Conservation (phyloP, 2,797 vertebrate species). For the Odontamblyopus rebecca region DNA sequence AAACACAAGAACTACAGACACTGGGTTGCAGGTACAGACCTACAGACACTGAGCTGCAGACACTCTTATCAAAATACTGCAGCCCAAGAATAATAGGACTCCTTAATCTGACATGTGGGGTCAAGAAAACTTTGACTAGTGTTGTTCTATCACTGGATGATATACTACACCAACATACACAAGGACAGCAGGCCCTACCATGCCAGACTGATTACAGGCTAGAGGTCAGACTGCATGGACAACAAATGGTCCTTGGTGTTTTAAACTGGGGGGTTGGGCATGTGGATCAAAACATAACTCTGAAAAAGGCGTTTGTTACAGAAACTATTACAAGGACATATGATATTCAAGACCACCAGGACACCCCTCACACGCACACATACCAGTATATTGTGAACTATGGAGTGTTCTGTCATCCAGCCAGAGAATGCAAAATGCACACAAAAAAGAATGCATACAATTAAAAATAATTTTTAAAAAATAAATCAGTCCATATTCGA, state of each 20-base stretch:
- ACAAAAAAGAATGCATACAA: conserved; percentile 16
- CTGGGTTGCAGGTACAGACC: too few species aligned
- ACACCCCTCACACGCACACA: conserved; percentile 28
- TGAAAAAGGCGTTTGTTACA: conserved; percentile 47
- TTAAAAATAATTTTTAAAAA: conserved; percentile 26
- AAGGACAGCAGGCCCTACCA: conserved; percentile 67
- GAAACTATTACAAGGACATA: conserved; percentile 42
- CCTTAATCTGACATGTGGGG: conserved; percentile 74
- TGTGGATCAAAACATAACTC: conserved; percentile 38
- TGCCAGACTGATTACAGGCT: conserved; percentile 73
- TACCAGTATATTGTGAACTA: conserved; percentile 8
- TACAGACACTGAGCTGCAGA: too few species aligned
- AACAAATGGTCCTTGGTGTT: conserved; percentile 67
- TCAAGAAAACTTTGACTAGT: conserved; percentile 60
- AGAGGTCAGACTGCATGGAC: conserved; percentile 73
- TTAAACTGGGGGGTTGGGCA: conserved; percentile 57
- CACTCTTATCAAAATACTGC: conserved; percentile 75
- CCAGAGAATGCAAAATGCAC: conserved; percentile 30
- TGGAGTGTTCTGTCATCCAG: conserved; percentile 19
- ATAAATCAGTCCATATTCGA: conserved; percentile 28
- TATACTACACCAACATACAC: conserved; percentile 66
- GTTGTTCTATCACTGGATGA: conserved; percentile 60
- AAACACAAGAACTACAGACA: too few species aligned
- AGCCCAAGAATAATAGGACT: conserved; percentile 61
- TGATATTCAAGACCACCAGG: conserved; percentile 44